A percentile compares a stretch with the other conserved stretches of the same genome.
Evolutionary conservation across 2,797 vertebrate species (phyloP).

Genomic region (Leptoclinus maculatus): DNA sequence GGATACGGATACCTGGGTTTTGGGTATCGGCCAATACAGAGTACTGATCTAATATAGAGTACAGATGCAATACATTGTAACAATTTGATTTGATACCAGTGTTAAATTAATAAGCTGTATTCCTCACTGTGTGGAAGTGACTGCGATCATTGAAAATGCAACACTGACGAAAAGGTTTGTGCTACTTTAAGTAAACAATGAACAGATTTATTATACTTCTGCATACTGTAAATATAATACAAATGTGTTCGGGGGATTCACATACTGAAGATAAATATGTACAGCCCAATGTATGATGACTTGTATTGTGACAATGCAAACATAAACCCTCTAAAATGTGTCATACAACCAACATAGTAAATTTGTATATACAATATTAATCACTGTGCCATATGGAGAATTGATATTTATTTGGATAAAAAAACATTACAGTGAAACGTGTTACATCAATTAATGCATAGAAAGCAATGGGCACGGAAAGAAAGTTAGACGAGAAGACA

Average conservation of each 20-base stretch:
- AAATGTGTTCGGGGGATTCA: not conserved
- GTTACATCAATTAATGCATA: not conserved
- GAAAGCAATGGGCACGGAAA: constrained; percentile 2
- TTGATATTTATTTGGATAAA: not conserved
- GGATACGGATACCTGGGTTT: not conserved
- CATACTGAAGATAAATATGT: not conserved
- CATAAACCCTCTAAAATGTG: not conserved
- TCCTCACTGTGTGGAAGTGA: not conserved
- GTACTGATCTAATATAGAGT: not conserved
- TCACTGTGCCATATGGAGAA: not conserved
- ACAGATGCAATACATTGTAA: not conserved
- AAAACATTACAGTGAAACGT: not conserved
- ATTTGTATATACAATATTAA: not conserved
- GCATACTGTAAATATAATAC: not conserved
- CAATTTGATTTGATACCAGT: not conserved
- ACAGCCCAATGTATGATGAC: not conserved
- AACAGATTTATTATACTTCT: not conserved
- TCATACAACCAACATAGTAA: not conserved
- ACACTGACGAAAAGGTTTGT: not conserved
- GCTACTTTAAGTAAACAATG: not conserved
- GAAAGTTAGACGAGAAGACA: not conserved
- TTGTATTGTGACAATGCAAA: constrained; percentile 1
- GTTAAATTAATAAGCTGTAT: not conserved
- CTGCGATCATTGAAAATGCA: not conserved
- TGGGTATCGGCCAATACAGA: not conserved